Evolutionary conservation across 2,797 vertebrate genomes (phyloP), one percentile per base, ranked within the genome.

Genomic region (Cheirogaleus major): DNA sequence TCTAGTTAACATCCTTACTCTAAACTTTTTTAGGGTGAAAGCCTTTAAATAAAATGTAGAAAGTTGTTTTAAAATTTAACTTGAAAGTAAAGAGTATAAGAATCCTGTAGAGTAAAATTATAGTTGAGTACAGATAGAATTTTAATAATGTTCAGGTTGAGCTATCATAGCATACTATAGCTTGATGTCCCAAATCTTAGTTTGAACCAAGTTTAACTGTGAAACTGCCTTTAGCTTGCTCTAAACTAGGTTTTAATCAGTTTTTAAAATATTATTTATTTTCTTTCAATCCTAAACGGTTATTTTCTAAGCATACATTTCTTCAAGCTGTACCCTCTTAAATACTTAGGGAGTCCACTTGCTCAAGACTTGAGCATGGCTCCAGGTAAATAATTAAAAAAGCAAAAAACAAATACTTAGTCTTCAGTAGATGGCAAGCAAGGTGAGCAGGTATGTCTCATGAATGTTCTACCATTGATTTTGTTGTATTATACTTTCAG

Each of bases 401-500:
- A 43, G 7, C 7, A 43, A 43, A 48, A 48, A 6, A 78, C 88
- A 79, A 82, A 32, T 73, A 57, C 95, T 95, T 93, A 82, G 79
- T 15, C 94, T 89, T 22, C 25, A 59, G 5, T 75, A 87, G 86
- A 30, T 32, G 3, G 35, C 1, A 0, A 15, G 30, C 4, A 41
- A 48, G 23, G 41, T 52, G 15, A 72, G 11, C 13, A 23, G 3
- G 3, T 38, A 0, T 0, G 0, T 91, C 91, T 76, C 59, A 25
- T 32, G 79, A 65, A 11, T 52, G 23, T 61, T 55, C 65, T 72
- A 50, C 41, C 57, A 55, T 88, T 98, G 90, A 96, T 89, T 81
- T 70, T 59, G 57, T 95, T 67, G 1, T 92, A 7, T 97, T 98
- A 11, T 72, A 14, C 97, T 98, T 99, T 92, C 98, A 99, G 99